phyloP scores from a whole-genome alignment of 2,797 vertebrate species.

The Muscicapa comitata region DNA sequence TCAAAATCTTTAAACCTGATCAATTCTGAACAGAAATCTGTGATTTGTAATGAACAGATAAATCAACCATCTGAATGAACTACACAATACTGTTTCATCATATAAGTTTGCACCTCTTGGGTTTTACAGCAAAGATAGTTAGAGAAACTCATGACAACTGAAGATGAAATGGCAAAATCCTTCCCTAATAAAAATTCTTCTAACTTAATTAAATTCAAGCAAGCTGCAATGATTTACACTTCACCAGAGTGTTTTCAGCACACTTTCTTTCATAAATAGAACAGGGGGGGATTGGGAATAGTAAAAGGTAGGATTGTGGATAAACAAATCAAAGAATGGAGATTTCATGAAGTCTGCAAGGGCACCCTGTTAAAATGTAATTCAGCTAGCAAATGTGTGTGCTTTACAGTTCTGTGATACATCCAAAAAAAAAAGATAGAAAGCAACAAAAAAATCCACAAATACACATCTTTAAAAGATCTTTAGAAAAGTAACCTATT shows the following conservation, averaged over 20 bases:
- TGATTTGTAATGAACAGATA: not conserved
- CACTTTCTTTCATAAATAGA: not conserved
- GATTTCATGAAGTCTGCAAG: not conserved
- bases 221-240: not conserved
- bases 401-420: not conserved
- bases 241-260: not conserved
- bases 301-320: not conserved
- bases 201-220: not conserved
- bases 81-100: not conserved
- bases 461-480: not conserved
- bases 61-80: not conserved
- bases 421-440: not conserved
- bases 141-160: not conserved
- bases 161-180: conserved; percentile 5
- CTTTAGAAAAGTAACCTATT: not conserved
- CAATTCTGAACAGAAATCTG: not conserved
- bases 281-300: not conserved
- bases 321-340: not conserved
- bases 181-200: not conserved
- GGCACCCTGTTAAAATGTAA: not conserved
- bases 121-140: not conserved
- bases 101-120: not conserved
- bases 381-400: not conserved
- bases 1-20: not conserved
- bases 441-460: not conserved